Evolutionary conservation across 1,140 invertebrate genomes (phyloP), one percentile per base, ranked within the genome.

Genomic region (Octopus bimaculoides): DNA sequence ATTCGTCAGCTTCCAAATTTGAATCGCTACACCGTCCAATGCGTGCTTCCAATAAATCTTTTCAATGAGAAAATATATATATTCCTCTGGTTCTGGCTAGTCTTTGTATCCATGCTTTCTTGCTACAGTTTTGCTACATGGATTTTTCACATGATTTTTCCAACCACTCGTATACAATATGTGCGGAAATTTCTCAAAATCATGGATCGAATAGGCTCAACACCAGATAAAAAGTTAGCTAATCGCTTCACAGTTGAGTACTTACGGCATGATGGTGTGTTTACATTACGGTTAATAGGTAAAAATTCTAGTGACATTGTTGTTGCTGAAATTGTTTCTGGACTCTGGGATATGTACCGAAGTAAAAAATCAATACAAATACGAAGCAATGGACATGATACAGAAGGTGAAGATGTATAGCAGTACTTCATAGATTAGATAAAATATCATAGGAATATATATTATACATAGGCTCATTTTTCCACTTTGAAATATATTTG

Each of bases 21-120:
- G 66, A 89, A 92, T 79, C 89, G 90, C 77, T 91, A 92, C 83
- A 91, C 90, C 66, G 91, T 92, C 71, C 91, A 92, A 81, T 92
- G 91, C 83, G 91, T 91, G 20, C 90, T 92, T 53, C 92, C 92
- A 79, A 92, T 92, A 74, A 92, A 92, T 82, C 87, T 92, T 52
- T 92, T 92, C 85, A 92, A 92, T 82, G 91, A 92, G 83, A 92
- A 92, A 85, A 91, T 92, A 41, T 92, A 92, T 83, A 89, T 92
- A 78, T 91, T 92, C 81, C 83, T 92, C 55, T 92, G 92, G 91
- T 92, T 92, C 84, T 92, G 92, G 92, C 90, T 91, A 71, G 90
- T 92, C 14, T 91, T 92, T 84, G 90, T 92, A 12, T 88, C 91
- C 76, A 83, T 90, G 20, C 86, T 91, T 26, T 90, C 91, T 12